Conservation (phyloP, 2,888 invertebrate genomes). For the Pharmacophagus antenor region DNA sequence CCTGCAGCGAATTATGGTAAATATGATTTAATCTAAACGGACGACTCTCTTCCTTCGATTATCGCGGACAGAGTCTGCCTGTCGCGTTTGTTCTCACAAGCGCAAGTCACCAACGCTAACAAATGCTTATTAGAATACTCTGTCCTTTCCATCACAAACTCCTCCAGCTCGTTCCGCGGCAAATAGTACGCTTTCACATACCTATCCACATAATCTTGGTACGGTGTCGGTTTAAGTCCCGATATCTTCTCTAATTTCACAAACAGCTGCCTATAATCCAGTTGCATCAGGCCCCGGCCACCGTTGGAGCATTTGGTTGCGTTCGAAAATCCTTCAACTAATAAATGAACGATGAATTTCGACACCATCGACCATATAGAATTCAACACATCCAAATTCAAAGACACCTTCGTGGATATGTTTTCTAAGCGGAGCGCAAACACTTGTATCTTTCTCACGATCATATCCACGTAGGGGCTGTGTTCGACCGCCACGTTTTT, state of each 20-base stretch:
- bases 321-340: constrained; percentile 96
- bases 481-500: constrained; percentile 97
- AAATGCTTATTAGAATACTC: constrained; percentile 96
- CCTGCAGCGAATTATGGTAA: not conserved
- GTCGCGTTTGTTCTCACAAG: constrained; percentile 93
- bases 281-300: constrained; percentile 97
- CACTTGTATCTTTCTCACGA: constrained; percentile 87
- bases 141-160: constrained; percentile 91
- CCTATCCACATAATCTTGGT: constrained; percentile 93
- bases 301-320: constrained; percentile 97
- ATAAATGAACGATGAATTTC: constrained; percentile 90
- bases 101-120: constrained; percentile 89
- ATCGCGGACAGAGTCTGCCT: constrained; percentile 88
- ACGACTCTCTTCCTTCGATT: constrained; percentile 82
- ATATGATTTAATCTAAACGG: constrained; percentile 26
- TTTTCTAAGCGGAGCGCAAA: constrained; percentile 90
- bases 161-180: constrained; percentile 92
- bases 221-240: constrained; percentile 90
- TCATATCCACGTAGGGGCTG: constrained; percentile 91
- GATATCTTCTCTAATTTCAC: constrained; percentile 94
- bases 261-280: constrained; percentile 97
- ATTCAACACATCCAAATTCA: constrained; percentile 85
- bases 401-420: constrained; percentile 84
- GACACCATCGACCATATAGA: constrained; percentile 94
- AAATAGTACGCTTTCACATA: constrained; percentile 98